Evolutionary conservation across 2,797 vertebrate species (phyloP).

Genomic region (Myiotriccus ornatus): DNA sequence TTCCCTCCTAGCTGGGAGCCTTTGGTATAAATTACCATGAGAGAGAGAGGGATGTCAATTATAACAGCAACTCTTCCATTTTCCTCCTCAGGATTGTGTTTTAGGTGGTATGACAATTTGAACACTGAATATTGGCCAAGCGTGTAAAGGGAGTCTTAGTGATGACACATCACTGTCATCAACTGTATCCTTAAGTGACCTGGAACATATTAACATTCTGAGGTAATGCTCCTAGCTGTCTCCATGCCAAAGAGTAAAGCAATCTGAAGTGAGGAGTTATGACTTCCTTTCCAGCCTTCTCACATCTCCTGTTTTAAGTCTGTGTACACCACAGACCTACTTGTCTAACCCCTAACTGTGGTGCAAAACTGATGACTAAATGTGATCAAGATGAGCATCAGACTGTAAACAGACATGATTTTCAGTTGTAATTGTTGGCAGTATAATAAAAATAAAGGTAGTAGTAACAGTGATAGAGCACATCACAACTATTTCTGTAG

Average conservation of each 20-base stretch:
- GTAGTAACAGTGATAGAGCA: neutral
- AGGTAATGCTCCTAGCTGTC: neutral
- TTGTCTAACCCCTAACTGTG: neutral
- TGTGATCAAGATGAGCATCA: neutral
- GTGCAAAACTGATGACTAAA: neutral
- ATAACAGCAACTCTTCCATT: neutral
- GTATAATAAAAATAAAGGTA: neutral
- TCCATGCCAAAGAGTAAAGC: neutral
- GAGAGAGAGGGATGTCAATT: neutral
- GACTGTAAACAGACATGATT: neutral
- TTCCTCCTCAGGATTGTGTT: no score
- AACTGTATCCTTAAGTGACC: neutral
- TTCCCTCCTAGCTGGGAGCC: neutral
- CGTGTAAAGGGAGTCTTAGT: neutral
- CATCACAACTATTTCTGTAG: neutral
- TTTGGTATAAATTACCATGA: neutral
- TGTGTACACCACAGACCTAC: neutral
- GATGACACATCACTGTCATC: neutral
- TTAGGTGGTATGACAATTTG: neutral
- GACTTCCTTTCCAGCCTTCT: neutral
- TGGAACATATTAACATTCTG: neutral
- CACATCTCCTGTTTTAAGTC: neutral
- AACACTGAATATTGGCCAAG: neutral
- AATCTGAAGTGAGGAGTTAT: neutral
- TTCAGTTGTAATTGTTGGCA: neutral